Evolutionary conservation across 2,113 vertebrate genomes (phyloP).

Genomic region (Pitta sordida): DNA sequence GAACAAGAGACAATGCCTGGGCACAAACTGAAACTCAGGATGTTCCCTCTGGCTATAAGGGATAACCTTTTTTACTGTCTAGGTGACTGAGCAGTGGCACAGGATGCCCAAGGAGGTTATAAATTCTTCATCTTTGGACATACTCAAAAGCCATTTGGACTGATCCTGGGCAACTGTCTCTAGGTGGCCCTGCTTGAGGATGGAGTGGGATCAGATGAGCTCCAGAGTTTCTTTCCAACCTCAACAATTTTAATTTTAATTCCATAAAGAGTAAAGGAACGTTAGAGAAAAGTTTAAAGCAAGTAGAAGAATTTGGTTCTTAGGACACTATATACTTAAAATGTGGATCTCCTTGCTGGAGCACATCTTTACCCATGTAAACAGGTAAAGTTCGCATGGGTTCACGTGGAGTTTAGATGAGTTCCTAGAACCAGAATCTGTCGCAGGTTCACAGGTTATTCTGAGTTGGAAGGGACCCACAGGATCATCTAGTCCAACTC

Average conservation of each 20-base stretch:
- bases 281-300: background rate
- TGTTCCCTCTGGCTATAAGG: background rate
- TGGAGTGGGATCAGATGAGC: background rate
- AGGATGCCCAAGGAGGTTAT: background rate
- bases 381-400: background rate
- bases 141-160: background rate
- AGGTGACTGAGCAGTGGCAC: background rate
- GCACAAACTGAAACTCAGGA: background rate
- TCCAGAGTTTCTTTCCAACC: background rate
- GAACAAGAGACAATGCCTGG: background rate
- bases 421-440: background rate
- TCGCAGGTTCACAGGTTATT: too few species aligned
- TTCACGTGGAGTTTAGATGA: background rate
- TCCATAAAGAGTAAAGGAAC: background rate
- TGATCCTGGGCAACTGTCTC: background rate
- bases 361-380: background rate
- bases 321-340: background rate
- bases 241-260: background rate
- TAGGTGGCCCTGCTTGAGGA: background rate
- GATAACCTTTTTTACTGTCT: background rate
- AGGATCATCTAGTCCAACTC: too few species aligned
- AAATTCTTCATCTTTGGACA: background rate
- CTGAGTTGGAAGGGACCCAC: too few species aligned
- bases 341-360: background rate
- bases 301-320: background rate